phyloP scores from a whole-genome alignment of 2,113 vertebrate species.

The Triplophysa dalaica region DNA sequence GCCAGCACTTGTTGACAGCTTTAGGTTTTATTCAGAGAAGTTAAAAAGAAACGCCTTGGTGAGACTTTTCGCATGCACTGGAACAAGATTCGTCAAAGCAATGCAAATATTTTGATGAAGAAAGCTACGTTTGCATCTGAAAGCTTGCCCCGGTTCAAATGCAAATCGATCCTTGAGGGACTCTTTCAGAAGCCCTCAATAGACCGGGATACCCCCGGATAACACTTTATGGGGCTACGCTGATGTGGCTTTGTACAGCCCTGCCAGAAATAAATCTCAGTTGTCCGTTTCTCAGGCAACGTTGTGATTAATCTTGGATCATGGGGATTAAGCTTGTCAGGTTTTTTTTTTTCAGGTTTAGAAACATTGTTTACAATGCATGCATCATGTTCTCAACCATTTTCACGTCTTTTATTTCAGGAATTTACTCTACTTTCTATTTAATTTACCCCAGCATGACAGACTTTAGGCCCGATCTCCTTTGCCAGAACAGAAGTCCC shows the following conservation, averaged over 20 bases:
- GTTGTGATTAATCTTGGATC: constrained; percentile 32
- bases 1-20: neutral
- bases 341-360: neutral
- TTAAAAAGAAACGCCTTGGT: constrained; percentile 8
- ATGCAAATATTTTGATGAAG: constrained; percentile 61
- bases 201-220: constrained; percentile 38
- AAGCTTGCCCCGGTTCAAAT: constrained; percentile 53
- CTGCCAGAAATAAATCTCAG: constrained; percentile 35
- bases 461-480: constrained; percentile 15
- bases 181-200: constrained; percentile 51
- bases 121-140: constrained; percentile 57
- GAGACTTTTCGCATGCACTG: constrained; percentile 23
- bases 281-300: constrained; percentile 27
- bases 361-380: constrained; percentile 10
- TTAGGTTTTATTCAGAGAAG: constrained; percentile 30
- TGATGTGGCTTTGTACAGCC: constrained; percentile 35
- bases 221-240: constrained; percentile 23
- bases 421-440: constrained; percentile 12
- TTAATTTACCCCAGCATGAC: constrained; percentile 24
- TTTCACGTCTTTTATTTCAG: constrained; percentile 2
- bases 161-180: constrained; percentile 53
- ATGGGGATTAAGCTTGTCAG: constrained; percentile 30
- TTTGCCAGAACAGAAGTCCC: constrained; percentile 52
- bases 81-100: constrained; percentile 54
- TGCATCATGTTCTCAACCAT: constrained; percentile 13